Percentiles rank a stretch among this genome's conserved stretches.
These are phyloP conservation scores for Drosophila sp. DNA, from an alignment of 1,140 invertebrate genomes.

Conservation along the genomic window DNA sequence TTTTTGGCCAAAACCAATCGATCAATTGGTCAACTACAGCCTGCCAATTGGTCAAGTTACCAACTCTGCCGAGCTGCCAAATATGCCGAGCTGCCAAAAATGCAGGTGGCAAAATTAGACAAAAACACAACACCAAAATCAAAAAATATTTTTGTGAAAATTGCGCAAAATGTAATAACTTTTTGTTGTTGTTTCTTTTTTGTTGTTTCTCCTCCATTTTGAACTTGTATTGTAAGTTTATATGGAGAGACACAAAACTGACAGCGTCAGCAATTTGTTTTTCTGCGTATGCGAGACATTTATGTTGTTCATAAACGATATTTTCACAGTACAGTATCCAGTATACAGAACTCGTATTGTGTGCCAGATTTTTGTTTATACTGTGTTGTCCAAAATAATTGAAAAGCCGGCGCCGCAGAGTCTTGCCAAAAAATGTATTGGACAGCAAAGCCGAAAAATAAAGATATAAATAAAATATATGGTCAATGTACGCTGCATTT, in stretches of 20 bases:
- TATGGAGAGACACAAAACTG: conserved; percentile 60
- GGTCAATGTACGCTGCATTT: conserved; percentile 39
- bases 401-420: conserved; percentile 60
- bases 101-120: conserved; percentile 83
- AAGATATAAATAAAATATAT: neutral
- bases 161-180: conserved; percentile 61
- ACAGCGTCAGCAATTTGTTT: conserved; percentile 67
- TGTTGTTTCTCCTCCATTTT: conserved; percentile 13
- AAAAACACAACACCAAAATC: conserved; percentile 66
- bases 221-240: conserved; percentile 17
- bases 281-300: conserved; percentile 56
- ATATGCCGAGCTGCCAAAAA: conserved; percentile 79
- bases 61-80: conserved; percentile 60
- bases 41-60: conserved; percentile 61
- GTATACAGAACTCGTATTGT: conserved; percentile 23
- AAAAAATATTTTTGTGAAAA: conserved; percentile 47
- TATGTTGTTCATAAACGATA: conserved; percentile 50
- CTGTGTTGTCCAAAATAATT: conserved; percentile 64
- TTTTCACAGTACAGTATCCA: conserved; percentile 43
- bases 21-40: conserved; percentile 65
- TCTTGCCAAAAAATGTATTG: conserved; percentile 69
- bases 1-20: conserved; percentile 79
- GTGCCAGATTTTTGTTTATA: conserved; percentile 64
- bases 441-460: conserved; percentile 10
- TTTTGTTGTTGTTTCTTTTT: too few relatives aligned